Conservation (phyloP, 2,113 vertebrate genomes). For the Machaerirhynchus nigripectus region DNA sequence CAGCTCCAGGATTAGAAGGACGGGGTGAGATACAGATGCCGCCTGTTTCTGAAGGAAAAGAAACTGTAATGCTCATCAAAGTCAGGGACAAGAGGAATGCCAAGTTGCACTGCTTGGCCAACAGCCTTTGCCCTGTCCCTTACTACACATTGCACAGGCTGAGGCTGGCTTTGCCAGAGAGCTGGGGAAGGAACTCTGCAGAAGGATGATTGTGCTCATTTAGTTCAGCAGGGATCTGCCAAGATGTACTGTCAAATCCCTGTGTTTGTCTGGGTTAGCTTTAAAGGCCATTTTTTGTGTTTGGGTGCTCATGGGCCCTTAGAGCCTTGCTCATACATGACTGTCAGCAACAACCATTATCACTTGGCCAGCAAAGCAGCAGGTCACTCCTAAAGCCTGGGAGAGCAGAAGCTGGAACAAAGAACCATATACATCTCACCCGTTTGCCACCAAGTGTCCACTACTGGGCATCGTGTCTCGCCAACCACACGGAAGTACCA, state of each 20-base stretch:
- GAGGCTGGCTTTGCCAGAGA: neutral
- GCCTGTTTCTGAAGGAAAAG: constrained; percentile 76
- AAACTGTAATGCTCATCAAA: neutral
- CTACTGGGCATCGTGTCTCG: constrained; percentile 81
- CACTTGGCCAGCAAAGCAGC: neutral
- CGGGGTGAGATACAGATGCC: constrained; percentile 80
- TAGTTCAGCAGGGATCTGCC: neutral
- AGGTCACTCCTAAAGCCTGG: neutral
- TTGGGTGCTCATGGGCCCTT: neutral
- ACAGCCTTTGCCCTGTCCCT: neutral
- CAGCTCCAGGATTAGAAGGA: constrained; percentile 74
- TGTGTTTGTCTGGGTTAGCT: neutral
- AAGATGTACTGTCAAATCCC: neutral
- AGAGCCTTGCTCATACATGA: neutral
- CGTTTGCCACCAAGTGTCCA: constrained; percentile 95
- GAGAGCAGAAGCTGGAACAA: neutral
- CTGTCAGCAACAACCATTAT: neutral
- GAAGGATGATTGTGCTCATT: neutral
- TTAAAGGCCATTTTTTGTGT: neutral
- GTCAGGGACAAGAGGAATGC: neutral
- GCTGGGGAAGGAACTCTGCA: neutral
- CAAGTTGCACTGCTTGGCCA: neutral
- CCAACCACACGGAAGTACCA: constrained; percentile 87
- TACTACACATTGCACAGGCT: neutral
- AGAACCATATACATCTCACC: constrained; percentile 63